Evolutionary conservation across 2,888 invertebrate genomes (phyloP), one percentile per base, ranked within the genome.

Genomic region (Spilosoma lubricipeda): DNA sequence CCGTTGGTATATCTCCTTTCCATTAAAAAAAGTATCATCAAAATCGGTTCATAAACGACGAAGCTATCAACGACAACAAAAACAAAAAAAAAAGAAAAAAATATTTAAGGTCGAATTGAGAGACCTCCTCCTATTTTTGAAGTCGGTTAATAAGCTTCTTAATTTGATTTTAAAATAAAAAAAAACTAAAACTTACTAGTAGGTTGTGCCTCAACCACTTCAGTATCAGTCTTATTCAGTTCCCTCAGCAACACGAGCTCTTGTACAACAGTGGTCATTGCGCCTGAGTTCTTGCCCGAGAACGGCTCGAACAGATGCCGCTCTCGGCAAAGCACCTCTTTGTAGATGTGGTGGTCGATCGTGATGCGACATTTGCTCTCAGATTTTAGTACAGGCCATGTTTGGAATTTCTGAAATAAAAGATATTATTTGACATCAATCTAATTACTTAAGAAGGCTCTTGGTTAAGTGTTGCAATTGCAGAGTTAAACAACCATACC

Each of bases 271-370:
- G 96, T 97, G 8, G 98, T 97, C 86, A 97, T 96, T 0, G 97
- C 98, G 0, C 98, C 98, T 0, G 97, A 96, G 77, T 96, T 96
- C 71, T 96, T 96, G 75, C 97, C 97, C 0, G 98, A 98, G 87
- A 98, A 97, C 0, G 98, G 98, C 84, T 97, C 97, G 77, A 98
- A 96, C 56, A 97, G 93, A 88, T 98, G 98, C 0, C 96, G 94
- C 89, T 98, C 98, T 52, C 95, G 93, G 87, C 98, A 98, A 36
- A 90, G 96, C 3, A 98, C 97, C 20, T 96, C 93, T 64, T 97
- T 97, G 91, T 98, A 98, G 13, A 98, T 95, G 85, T 97, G 96
- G 82, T 98, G 97, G 92, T 98, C 98, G 27, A 98, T 96, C 0
- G 97, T 96, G 59, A 98, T 95, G 80, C 97, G 89, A 84, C 98